These are phyloP conservation scores for Amorpha juglandis DNA, from an alignment of 2,888 invertebrate genomes.

Conservation along the genomic window DNA sequence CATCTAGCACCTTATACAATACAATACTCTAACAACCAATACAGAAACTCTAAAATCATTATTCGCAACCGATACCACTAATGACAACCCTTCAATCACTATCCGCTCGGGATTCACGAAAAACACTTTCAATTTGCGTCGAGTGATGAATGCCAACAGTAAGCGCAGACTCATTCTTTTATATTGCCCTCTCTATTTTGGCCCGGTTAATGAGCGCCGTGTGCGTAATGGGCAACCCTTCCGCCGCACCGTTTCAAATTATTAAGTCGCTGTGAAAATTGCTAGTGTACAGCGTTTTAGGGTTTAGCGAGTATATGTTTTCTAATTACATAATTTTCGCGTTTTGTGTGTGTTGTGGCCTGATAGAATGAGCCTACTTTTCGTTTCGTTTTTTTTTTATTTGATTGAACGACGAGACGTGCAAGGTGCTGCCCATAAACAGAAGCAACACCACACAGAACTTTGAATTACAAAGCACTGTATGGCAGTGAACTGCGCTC, in stretches of 20 bases:
- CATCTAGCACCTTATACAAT: no score
- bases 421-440: no score
- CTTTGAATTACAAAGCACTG: no score
- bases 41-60: neutral
- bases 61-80: neutral
- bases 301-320: slow-evolving; percentile 26
- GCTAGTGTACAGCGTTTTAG: slow-evolving; percentile 35
- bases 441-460: no score
- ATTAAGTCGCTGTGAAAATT: slow-evolving; percentile 57
- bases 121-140: slow-evolving; percentile 47
- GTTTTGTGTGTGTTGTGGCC: neutral
- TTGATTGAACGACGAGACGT: no score
- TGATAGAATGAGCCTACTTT: no score
- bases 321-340: neutral
- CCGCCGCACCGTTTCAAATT: slow-evolving; percentile 29
- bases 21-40: no score
- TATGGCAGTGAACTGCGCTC: no score
- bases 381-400: no score
- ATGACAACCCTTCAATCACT: neutral
- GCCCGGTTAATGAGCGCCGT: slow-evolving; percentile 68
- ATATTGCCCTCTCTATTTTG: slow-evolving; percentile 77
- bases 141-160: slow-evolving; percentile 34
- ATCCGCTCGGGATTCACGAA: slow-evolving; percentile 12
- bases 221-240: slow-evolving; percentile 48
- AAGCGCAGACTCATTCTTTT: slow-evolving; percentile 75